These are phyloP conservation scores for Drosophila pseudotalamancana DNA, from an alignment of 2,888 invertebrate genomes.

Conservation along the genomic window DNA sequence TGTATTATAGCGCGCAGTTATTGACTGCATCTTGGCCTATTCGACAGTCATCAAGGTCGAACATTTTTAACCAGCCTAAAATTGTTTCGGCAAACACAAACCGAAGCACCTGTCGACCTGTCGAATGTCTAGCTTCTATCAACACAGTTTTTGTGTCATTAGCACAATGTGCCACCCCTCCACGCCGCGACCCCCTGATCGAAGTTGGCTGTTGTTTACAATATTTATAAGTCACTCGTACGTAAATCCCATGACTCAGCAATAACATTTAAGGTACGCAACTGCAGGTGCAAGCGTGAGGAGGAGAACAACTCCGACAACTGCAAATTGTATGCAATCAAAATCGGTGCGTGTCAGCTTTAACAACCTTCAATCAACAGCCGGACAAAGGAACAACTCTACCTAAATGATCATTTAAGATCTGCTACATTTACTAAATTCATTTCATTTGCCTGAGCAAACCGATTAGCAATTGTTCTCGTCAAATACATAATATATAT, in stretches of 20 bases:
- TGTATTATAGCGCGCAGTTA: conserved; percentile 17
- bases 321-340: conserved; percentile 48
- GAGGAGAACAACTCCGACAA: conserved; percentile 5
- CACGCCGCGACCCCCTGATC: conserved; percentile 1
- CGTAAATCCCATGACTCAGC: conserved; percentile 50
- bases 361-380: conserved; percentile 50
- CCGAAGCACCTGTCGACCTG: conserved; percentile 21
- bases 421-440: conserved; percentile 19
- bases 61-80: conserved; percentile 19
- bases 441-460: too few relatives aligned
- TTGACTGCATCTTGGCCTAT: conserved; percentile 8
- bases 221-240: conserved; percentile 48
- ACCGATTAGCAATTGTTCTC: too few relatives aligned
- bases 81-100: conserved; percentile 47
- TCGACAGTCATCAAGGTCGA: conserved; percentile 46
- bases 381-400: conserved; percentile 13
- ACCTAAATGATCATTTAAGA: conserved; percentile 22
- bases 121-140: conserved; percentile 13
- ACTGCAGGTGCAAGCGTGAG: neutral
- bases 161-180: conserved; percentile 33
- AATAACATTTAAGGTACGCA: conserved; percentile 5
- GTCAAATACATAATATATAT: too few relatives aligned
- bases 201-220: neutral
- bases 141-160: conserved; percentile 40
- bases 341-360: conserved; percentile 49